phyloP scores from a whole-genome alignment of 2,888 invertebrate species.

The Escarpia spicata region DNA sequence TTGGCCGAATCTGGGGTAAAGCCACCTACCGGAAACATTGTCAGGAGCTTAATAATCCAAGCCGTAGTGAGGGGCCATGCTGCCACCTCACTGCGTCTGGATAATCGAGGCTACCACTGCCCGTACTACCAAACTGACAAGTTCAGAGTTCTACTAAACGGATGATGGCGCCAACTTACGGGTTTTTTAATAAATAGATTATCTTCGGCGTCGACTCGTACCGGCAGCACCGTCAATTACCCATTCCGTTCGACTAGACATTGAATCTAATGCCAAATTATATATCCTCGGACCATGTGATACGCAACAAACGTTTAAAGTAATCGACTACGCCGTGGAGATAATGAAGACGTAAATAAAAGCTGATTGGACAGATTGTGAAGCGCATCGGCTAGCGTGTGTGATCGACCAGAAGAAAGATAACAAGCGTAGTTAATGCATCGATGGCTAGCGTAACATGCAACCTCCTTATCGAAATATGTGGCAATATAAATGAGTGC shows the following conservation, averaged over 20 bases:
- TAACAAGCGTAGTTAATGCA: not conserved
- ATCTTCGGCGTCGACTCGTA: not conserved
- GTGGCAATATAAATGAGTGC: not conserved
- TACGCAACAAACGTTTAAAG: not conserved
- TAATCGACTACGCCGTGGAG: not conserved
- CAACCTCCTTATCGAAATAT: not conserved
- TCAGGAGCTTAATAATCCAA: too few relatives aligned
- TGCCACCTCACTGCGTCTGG: too few relatives aligned
- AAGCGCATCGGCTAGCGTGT: not conserved
- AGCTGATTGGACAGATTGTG: not conserved
- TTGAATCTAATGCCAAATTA: not conserved
- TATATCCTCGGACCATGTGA: not conserved
- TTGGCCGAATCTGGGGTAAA: too few relatives aligned
- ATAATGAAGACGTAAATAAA: not conserved
- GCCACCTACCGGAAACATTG: too few relatives aligned
- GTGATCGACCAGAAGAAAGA: not conserved
- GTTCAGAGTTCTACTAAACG: not conserved
- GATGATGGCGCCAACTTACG: not conserved
- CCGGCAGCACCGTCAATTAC: not conserved
- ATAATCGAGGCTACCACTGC: too few relatives aligned
- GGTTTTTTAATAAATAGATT: not conserved
- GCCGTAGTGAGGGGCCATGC: too few relatives aligned
- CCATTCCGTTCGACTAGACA: not conserved
- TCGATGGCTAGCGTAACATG: not conserved
- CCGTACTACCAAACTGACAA: too few relatives aligned